Percentiles rank a stretch among this genome's conserved stretches.
Evolutionary conservation across 2,888 invertebrate species (phyloP).

Genomic region (Octodonta nipae): DNA sequence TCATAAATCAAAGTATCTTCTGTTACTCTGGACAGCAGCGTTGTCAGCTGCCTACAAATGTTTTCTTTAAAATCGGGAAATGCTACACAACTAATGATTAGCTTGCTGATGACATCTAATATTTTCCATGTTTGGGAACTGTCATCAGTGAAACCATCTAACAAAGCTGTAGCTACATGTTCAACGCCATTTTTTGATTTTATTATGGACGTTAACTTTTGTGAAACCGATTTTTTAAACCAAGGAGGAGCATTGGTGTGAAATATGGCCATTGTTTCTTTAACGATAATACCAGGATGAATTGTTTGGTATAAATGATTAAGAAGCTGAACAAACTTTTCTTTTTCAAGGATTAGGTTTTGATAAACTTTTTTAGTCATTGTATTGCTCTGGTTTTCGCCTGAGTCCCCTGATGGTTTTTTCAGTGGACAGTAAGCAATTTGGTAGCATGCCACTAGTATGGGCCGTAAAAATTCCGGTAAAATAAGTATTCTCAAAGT

Average conservation of each 20-base stretch:
- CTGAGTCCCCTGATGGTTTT: slow-evolving; percentile 39
- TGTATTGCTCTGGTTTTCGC: no score
- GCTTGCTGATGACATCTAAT: slow-evolving; percentile 50
- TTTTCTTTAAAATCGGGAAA: slow-evolving; percentile 42
- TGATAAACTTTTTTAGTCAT: slow-evolving; percentile 47
- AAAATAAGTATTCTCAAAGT: slow-evolving; percentile 45
- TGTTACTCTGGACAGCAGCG: slow-evolving; percentile 27
- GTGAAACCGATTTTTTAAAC: slow-evolving; percentile 47
- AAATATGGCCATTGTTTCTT: slow-evolving; percentile 55
- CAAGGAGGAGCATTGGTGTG: slow-evolving; percentile 46
- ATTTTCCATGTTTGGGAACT: slow-evolving; percentile 52
- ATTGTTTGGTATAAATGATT: slow-evolving; percentile 41
- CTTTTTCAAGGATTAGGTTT: slow-evolving; percentile 39
- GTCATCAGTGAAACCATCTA: slow-evolving; percentile 34
- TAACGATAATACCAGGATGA: slow-evolving; percentile 49
- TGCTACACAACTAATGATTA: slow-evolving; percentile 46
- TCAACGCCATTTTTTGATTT: slow-evolving; percentile 49
- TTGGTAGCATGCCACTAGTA: slow-evolving; percentile 57
- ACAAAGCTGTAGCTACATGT: slow-evolving; percentile 50
- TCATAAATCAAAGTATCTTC: slow-evolving; percentile 17
- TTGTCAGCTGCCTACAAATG: slow-evolving; percentile 40
- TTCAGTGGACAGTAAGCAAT: slow-evolving; percentile 52
- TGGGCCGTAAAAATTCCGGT: slow-evolving; percentile 43
- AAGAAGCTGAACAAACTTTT: slow-evolving; percentile 40
- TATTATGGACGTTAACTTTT: slow-evolving; percentile 47